Evolutionary conservation across 2,113 vertebrate genomes (phyloP), one percentile per base, ranked within the genome.

Genomic region (Tetrao urogallus): DNA sequence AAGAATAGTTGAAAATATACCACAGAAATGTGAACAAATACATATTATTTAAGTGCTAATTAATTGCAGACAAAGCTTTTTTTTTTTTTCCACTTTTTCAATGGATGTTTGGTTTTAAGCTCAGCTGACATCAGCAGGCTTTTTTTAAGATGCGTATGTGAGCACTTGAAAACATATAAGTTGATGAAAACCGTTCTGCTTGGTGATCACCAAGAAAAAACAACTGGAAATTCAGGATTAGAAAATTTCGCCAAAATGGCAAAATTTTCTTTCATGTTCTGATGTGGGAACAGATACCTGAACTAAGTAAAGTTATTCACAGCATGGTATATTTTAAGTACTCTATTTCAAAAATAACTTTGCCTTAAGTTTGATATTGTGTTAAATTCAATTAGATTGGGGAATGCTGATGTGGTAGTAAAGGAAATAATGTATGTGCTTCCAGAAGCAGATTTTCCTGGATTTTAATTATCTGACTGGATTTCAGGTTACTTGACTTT

Each of bases 21-120:
- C 36, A 86, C n/a, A 34, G 11, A 83, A 88, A 36, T 63, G n/a
- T 79, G 63, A 93, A 63, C n/a, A 78, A 94, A 32, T 5, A 48
- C 32, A 25, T 65, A n/a, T 66, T 89, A 82, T 57, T 79, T 50
- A 79, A 82, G 58, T 76, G 34, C 58, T 79, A 88, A 83, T 90
- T 14, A 66, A 58, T 1, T 73, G 38, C 25, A 86, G 86, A 42
- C 87, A 57, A 85, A 89, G 32, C 9, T 6, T 10, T 54, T 63
- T 27, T 40, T 54, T 63, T 17, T 27, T 82, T 40, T 40, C 11
- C 45, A 1, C 10, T 74, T 66, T 82, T 66, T 75, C 43, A 80
- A n/a, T 1, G 4, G 14, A 19, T 74, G 66, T 38, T 34, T 90
- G 71, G 17, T 88, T 65, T 74, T 47, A 60, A 77, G 48, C 48